Conservation (phyloP, 2,888 invertebrate genomes). For the Erebia epiphron region DNA sequence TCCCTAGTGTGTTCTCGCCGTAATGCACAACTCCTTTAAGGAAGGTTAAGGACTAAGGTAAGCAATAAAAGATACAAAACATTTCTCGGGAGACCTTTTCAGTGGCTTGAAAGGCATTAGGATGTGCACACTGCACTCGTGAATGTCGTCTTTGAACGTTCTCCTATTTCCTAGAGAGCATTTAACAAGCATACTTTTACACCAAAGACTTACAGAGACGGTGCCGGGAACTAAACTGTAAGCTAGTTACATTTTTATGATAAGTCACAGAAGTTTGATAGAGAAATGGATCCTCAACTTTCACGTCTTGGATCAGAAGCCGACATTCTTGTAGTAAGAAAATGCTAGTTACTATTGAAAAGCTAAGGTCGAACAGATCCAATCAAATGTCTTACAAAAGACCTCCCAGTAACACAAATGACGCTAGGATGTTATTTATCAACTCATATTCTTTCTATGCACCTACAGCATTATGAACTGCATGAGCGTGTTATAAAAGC, state of each 20-base stretch:
- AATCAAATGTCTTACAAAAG: neutral
- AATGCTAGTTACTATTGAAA: too few relatives aligned
- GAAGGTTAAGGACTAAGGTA: slow-evolving; percentile 27
- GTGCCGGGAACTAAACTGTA: neutral
- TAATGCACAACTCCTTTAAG: slow-evolving; percentile 34
- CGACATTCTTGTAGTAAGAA: too few relatives aligned
- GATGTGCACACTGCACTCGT: slow-evolving; percentile 17
- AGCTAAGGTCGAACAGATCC: neutral
- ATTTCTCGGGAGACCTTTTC: slow-evolving; percentile 28
- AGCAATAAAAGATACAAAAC: slow-evolving; percentile 29
- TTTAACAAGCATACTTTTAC: neutral
- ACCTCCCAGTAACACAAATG: neutral
- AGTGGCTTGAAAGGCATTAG: slow-evolving; percentile 19
- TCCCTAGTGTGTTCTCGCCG: slow-evolving; percentile 3
- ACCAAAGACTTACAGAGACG: neutral
- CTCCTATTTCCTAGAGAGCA: neutral
- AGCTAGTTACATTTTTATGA: neutral
- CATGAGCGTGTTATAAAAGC: slow-evolving; percentile 1
- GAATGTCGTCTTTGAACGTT: neutral
- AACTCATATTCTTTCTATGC: neutral
- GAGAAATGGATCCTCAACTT: too few relatives aligned
- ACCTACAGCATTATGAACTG: neutral
- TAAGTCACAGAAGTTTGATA: neutral
- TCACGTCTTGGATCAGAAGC: too few relatives aligned
- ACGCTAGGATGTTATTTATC: slow-evolving; percentile 5